Conservation (phyloP, 23 tunicate species). For the Oikopleura vanhoeffeni region DNA sequence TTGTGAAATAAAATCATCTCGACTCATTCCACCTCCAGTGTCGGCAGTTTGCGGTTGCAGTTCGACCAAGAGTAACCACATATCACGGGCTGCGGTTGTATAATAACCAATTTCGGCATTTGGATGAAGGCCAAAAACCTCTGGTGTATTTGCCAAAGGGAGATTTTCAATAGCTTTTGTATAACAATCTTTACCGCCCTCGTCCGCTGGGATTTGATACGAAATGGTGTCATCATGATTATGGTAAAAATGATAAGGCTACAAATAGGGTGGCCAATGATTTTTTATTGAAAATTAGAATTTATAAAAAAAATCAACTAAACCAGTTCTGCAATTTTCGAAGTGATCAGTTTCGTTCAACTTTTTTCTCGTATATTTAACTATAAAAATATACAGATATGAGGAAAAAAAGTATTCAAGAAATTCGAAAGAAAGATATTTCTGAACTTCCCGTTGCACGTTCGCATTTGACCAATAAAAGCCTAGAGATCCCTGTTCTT, state of each 20-base stretch:
- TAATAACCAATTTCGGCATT: conserved; percentile 98
- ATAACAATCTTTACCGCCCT: conserved; percentile 77
- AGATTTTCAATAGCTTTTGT: conserved; percentile 48
- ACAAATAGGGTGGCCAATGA: background rate
- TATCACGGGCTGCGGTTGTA: conserved; percentile 82
- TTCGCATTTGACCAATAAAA: too few species aligned
- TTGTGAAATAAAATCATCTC: conserved; percentile 79
- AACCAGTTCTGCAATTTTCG: too few species aligned
- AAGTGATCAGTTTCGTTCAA: too few species aligned
- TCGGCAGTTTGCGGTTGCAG: conserved; percentile 97
- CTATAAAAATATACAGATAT: too few species aligned
- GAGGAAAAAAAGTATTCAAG: too few species aligned
- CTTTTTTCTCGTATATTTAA: too few species aligned
- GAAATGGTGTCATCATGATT: conserved; percentile 38
- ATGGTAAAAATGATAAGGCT: conserved; percentile 90
- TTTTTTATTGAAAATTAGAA: background rate
- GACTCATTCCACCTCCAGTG: conserved; percentile 70
- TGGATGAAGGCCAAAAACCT: conserved; percentile 92
- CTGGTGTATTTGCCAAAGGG: conserved; percentile 87
- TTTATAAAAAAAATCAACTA: background rate
- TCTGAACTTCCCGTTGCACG: too few species aligned
- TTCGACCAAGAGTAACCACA: conserved; percentile 94
- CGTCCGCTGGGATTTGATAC: conserved; percentile 72
- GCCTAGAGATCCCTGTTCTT: background rate
- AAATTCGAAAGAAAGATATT: too few species aligned